A percentile compares a stretch with the other conserved stretches of the same genome.
These are phyloP conservation scores for Xestia sexstrigata DNA, from an alignment of 2,888 invertebrate species.

Conservation along the genomic window DNA sequence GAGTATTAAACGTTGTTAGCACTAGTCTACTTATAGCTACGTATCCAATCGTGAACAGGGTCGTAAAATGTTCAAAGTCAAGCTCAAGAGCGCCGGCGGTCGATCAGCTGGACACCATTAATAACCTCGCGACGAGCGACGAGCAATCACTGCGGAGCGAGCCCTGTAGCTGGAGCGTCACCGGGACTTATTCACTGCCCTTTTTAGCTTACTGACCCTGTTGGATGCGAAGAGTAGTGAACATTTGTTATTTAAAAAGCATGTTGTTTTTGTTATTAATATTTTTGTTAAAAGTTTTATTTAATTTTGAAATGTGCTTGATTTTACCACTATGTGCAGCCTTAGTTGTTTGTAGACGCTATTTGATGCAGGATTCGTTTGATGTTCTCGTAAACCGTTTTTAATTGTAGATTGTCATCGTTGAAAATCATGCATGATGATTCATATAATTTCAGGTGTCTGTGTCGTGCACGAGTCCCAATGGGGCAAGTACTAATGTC, in stretches of 20 bases:
- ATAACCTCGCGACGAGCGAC: slow-evolving; percentile 52
- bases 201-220: background rate
- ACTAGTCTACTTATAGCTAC: background rate
- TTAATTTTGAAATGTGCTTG: background rate
- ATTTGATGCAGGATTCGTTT: background rate
- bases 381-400: background rate
- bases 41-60: slow-evolving; percentile 1
- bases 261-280: too few species aligned
- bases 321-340: background rate
- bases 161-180: slow-evolving; percentile 18
- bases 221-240: background rate
- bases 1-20: slow-evolving; percentile 17
- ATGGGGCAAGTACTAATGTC: slow-evolving; percentile 5
- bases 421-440: slow-evolving; percentile 24
- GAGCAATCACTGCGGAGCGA: slow-evolving; percentile 41
- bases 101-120: slow-evolving; percentile 56
- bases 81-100: slow-evolving; percentile 54
- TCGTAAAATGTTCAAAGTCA: slow-evolving; percentile 56
- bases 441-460: slow-evolving; percentile 20
- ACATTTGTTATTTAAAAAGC: background rate
- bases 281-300: too few species aligned
- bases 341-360: background rate
- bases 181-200: background rate
- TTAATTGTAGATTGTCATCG: background rate
- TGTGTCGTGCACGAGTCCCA: background rate